Evolutionary conservation across 2,888 invertebrate species (phyloP).

Genomic region (Mechanitis messenoides): DNA sequence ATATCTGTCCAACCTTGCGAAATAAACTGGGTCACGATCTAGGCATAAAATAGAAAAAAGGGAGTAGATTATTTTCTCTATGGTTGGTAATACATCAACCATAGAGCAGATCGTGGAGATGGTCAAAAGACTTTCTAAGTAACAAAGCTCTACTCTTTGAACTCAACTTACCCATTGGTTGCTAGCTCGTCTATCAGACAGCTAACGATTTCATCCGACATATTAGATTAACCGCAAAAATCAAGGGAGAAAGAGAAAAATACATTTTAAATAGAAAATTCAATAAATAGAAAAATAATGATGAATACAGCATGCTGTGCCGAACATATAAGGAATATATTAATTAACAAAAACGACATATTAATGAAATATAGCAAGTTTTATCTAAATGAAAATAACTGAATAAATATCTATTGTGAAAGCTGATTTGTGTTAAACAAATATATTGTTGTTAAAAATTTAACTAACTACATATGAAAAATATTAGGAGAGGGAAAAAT

Average conservation of each 20-base stretch:
- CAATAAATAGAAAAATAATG: constrained; percentile 21
- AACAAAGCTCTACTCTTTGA: constrained; percentile 59
- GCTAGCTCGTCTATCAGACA: constrained; percentile 91
- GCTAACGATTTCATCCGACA: constrained; percentile 76
- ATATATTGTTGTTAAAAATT: constrained; percentile 2
- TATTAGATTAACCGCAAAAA: constrained; percentile 66
- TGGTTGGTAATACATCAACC: constrained; percentile 6
- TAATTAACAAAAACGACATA: neutral
- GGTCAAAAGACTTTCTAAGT: constrained; percentile 34
- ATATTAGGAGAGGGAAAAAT: constrained; percentile 18
- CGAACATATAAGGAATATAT: constrained; percentile 12
- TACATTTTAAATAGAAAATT: constrained; percentile 60
- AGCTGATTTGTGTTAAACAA: constrained; percentile 6
- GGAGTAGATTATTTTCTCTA: neutral
- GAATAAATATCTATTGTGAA: too few species aligned
- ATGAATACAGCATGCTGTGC: constrained; percentile 65
- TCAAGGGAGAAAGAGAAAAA: constrained; percentile 70
- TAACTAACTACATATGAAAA: constrained; percentile 24
- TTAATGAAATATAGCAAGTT: constrained; percentile 3
- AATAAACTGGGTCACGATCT: constrained; percentile 15
- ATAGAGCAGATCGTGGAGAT: too few species aligned
- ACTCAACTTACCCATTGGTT: constrained; percentile 84
- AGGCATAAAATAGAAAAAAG: constrained; percentile 30
- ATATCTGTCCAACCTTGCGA: neutral
- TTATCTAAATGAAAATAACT: too few species aligned